Base-by-base conservation (phyloP, 2,797 vertebrate species). In the Ceyx erithaca region DNA sequence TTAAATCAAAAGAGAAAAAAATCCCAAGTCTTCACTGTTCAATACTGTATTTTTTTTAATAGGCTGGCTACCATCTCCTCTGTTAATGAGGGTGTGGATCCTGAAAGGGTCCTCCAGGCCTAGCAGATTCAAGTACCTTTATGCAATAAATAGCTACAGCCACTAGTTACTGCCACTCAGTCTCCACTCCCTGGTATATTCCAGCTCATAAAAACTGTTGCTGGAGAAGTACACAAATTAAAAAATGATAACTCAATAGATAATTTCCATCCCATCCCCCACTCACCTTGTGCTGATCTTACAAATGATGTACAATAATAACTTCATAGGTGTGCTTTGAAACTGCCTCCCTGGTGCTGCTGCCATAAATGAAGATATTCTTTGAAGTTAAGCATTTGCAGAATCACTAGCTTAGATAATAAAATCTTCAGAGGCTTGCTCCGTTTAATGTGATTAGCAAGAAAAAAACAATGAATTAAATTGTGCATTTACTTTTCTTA, bases 331-430 rank as follows among this genome's bases (percentile, higher is more conserved):
- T 80, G 26, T 71, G 40, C 51, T 91, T 80, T 66, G 10, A 77
- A 89, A 58, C 31, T 80, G 33, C 14, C 31, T 72, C 31, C 15
- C 2, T 64, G 66, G 14, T 55, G 41, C 21, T 82, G 30, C 17
- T 66, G 61, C 54, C 46, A 30, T 58, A 33, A 68, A 73, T 31
- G 25, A 78, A 75, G 19, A 45, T 45, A 37, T 5, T 69, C 63
- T 85, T 90, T 66, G 55, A 92, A 91, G 79, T 68, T 62, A 82
- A 85, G 23, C 43, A 66, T 94, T 87, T 85, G 7, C 58, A 75
- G 43, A 91, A 75, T 80, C 26, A 25, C 41, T 66, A 41, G 18
- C 26, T 89, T 52, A 63, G 40, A 62, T 70, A 67, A 81, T 20
- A 79, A 87, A 89, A 85, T 25, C n/a, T 87, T 76, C 35, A 70